Evolutionary conservation across 2,113 vertebrate genomes (phyloP).

Genomic region (Pseudorhombus dupliciocellatus): DNA sequence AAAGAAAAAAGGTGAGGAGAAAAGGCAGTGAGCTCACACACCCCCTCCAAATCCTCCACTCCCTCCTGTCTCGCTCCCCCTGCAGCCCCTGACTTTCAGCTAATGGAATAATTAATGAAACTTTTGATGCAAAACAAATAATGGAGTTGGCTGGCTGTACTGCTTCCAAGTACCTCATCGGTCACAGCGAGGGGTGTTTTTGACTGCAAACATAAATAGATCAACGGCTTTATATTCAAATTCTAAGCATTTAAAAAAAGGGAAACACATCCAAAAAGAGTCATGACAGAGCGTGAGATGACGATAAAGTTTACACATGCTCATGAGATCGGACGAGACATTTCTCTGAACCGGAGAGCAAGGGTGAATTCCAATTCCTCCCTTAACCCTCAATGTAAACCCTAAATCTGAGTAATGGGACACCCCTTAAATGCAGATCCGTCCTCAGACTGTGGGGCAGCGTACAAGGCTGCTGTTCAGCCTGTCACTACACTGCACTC

Average conservation of each 20-base stretch:
- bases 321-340: conserved; percentile 25
- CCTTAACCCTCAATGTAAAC: conserved; percentile 39
- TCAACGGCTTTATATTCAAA: conserved; percentile 72
- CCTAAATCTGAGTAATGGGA: too few species aligned
- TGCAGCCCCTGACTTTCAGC: conserved; percentile 35
- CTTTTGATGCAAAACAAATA: conserved; percentile 79
- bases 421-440: too few species aligned
- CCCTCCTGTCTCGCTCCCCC: conserved; percentile 23
- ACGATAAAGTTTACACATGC: conserved; percentile 40
- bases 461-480: too few species aligned
- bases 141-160: conserved; percentile 53
- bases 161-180: conserved; percentile 71
- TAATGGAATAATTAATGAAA: conserved; percentile 79
- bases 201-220: conserved; percentile 69
- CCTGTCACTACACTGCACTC: too few species aligned
- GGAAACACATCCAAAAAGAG: conserved; percentile 60
- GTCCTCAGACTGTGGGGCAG: too few species aligned
- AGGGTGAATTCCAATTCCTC: too few species aligned
- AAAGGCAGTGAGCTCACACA: conserved; percentile 7
- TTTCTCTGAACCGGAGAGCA: conserved; percentile 44
- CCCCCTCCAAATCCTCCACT: conserved; percentile 27
- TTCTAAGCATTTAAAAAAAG: conserved; percentile 46
- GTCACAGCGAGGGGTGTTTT: conserved; percentile 42
- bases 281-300: conserved; percentile 56
- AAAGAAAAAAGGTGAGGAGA: background rate